Conservation (phyloP, 2,797 vertebrate genomes). For the Muscicapa striata region DNA sequence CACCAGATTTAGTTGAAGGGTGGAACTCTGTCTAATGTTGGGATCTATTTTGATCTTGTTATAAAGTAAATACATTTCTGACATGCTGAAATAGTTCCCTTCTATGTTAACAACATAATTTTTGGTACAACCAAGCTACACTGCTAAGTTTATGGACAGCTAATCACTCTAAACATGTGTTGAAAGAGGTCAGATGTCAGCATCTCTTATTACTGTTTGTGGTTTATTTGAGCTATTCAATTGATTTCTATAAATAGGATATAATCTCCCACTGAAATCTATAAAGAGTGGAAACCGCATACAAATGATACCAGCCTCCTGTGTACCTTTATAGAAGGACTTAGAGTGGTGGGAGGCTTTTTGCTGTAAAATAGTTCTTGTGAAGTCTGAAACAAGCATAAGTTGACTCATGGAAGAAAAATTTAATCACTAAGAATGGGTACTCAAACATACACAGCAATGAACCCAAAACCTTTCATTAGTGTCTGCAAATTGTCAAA, state of each 20-base stretch:
- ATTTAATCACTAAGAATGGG: slow-evolving; percentile 15
- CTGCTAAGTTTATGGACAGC: not conserved
- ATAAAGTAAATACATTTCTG: not conserved
- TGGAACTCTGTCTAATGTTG: not conserved
- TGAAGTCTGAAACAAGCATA: not conserved
- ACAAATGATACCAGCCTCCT: not conserved
- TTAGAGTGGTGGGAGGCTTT: not conserved
- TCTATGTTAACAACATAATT: not conserved
- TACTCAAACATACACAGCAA: not conserved
- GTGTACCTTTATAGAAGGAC: not conserved
- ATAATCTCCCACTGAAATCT: not conserved
- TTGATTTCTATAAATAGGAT: not conserved
- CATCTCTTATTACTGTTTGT: not conserved
- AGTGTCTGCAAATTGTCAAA: not conserved
- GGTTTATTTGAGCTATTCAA: not conserved
- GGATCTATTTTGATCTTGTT: not conserved
- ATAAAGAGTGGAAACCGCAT: not conserved
- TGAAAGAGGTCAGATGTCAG: not conserved
- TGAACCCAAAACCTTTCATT: not conserved
- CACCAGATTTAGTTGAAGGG: not conserved
- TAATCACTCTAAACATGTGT: not conserved
- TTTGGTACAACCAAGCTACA: not conserved
- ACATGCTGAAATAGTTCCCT: not conserved
- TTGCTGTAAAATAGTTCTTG: not conserved
- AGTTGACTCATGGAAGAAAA: slow-evolving; percentile 26